Base-by-base conservation (phyloP, 2,888 invertebrate species). In the Amaurobius ferox region DNA sequence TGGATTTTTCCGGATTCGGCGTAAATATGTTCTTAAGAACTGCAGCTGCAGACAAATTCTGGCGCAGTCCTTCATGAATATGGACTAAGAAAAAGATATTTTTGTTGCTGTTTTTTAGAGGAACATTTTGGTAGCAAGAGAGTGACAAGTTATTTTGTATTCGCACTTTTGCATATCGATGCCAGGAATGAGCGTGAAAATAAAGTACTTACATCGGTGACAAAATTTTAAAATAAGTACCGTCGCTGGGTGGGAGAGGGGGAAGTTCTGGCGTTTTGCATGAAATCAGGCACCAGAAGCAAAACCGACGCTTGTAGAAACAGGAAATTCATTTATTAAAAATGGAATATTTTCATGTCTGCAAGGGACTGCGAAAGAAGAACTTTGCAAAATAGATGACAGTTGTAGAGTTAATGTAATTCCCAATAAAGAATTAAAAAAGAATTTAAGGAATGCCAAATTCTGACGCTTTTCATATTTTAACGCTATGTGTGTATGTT, bases 51-150 rank as follows among this genome's bases (percentile, higher is more conserved):
- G 55, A 55, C 23, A 55, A 55, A 55, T 55, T 66, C 66, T n/a
- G 32, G 32, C 66, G 66, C 55, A 71, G 48, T 71, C 26, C 80
- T 77, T 85, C 83, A 85, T 85, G 83, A 85, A 85, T 85, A 85
- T 85, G 83, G 77, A 85, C 83, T 35, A 64, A 74, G 28, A 40
- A 68, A 55, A 23, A 23, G 55, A 55, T 55, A 55, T 28, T 68
- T 26, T 39, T 39, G 23, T 68, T 68, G 26, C 16, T 44, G 9
- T 11, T 67, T 73, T 44, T 39, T 32, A 28, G 29, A 9, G 64
- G 35, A 64, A 71, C 29, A 64, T 26, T 35, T 35, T 32, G 28
- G 19, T 40, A 19, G 61, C 23, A 19, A 67, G 48, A 85, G 76
- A 85, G 77, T 85, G 83, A 85, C 78, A 85, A 85, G 77, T 77